Evolutionary conservation across 2,888 invertebrate genomes (phyloP).

Genomic region (Mythimna albipuncta): DNA sequence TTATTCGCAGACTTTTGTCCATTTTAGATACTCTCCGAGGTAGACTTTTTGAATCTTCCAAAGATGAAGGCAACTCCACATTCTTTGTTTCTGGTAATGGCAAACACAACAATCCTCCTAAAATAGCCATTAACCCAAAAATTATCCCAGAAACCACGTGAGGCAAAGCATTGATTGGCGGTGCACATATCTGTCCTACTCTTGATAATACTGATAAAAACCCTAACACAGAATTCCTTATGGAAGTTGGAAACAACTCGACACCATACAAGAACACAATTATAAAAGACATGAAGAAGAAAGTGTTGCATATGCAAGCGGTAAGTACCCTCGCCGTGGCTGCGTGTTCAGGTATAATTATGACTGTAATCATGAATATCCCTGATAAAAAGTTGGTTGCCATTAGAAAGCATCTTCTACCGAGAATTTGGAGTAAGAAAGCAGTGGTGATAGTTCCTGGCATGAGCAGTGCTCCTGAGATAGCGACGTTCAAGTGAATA

Average conservation of each 20-base stretch:
- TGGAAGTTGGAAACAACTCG: slow-evolving; percentile 96
- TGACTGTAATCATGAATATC: slow-evolving; percentile 74
- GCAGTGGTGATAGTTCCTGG: slow-evolving; percentile 91
- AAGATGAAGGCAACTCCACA: slow-evolving; percentile 76
- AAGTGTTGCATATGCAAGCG: slow-evolving; percentile 93
- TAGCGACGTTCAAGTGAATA: slow-evolving; percentile 94
- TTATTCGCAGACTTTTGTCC: slow-evolving; percentile 9
- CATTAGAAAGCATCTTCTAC: slow-evolving; percentile 92
- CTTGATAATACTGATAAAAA: slow-evolving; percentile 95
- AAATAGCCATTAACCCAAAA: slow-evolving; percentile 92
- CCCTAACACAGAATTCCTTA: slow-evolving; percentile 95
- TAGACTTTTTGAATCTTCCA: slow-evolving; percentile 75
- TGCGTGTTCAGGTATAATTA: slow-evolving; percentile 69
- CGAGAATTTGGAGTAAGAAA: slow-evolving; percentile 90
- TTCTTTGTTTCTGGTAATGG: slow-evolving; percentile 92
- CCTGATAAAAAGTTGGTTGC: slow-evolving; percentile 86
- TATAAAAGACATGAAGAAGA: slow-evolving; percentile 95
- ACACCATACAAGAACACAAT: slow-evolving; percentile 95
- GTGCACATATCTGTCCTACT: slow-evolving; percentile 95
- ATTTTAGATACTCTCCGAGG: slow-evolving; percentile 40
- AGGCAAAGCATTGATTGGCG: slow-evolving; percentile 92
- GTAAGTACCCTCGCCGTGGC: slow-evolving; percentile 89
- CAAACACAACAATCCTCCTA: slow-evolving; percentile 92
- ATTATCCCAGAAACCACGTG: slow-evolving; percentile 79
- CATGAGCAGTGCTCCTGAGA: slow-evolving; percentile 92